phyloP scores from a whole-genome alignment of 2,888 invertebrate genomes.

The Cephus nigrinus region DNA sequence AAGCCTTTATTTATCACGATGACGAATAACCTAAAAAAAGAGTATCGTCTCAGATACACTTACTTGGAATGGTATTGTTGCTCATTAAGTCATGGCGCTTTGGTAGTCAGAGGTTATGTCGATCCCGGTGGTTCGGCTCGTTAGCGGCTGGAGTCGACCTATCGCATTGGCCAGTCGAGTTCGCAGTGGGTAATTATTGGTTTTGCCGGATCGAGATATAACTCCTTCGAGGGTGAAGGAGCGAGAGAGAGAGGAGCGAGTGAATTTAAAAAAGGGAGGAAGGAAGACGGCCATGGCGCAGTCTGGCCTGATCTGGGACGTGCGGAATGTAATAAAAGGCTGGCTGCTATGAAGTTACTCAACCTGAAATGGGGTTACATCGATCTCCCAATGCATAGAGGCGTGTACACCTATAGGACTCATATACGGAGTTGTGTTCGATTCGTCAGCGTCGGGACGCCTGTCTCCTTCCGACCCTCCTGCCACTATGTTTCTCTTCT shows the following conservation, averaged over 20 bases:
- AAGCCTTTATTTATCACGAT: background rate
- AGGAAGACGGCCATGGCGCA: background rate
- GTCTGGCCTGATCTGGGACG: conserved; percentile 30
- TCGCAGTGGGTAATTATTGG: background rate
- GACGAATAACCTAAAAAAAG: background rate
- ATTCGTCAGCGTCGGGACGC: background rate
- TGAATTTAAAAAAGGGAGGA: background rate
- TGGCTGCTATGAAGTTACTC: conserved; percentile 33
- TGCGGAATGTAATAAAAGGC: conserved; percentile 37
- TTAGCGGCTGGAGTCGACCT: background rate
- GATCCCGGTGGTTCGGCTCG: background rate
- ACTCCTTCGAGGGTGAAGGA: background rate
- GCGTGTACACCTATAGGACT: conserved; percentile 15
- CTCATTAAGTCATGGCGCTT: background rate
- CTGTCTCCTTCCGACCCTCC: background rate
- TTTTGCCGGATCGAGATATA: conserved; percentile 1
- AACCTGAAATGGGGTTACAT: conserved; percentile 41
- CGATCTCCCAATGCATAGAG: conserved; percentile 31
- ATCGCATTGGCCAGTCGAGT: background rate
- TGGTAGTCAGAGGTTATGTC: background rate
- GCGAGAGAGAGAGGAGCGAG: background rate
- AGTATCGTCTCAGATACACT: background rate
- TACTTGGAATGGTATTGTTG: background rate
- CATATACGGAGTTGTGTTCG: background rate
- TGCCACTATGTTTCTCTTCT: background rate